A percentile compares a stretch with the other conserved stretches of the same genome.
Evolutionary conservation across 2,797 vertebrate genomes (phyloP).

Genomic region (Sitta carolinensis): DNA sequence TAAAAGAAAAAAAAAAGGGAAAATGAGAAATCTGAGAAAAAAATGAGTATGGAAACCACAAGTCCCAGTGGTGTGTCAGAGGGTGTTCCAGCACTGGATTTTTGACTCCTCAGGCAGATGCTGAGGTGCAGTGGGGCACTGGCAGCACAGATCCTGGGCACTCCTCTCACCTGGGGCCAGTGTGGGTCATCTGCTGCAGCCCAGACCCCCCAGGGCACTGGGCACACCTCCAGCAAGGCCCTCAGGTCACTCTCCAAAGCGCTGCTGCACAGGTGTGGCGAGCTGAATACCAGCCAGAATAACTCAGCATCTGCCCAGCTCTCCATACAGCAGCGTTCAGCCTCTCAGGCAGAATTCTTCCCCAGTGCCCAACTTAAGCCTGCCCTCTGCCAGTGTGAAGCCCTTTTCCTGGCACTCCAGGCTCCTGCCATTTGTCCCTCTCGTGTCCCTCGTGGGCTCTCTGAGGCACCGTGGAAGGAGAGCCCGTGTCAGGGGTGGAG

Average conservation of each 20-base stretch:
- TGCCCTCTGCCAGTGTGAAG: too few relatives aligned
- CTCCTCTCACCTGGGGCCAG: neutral
- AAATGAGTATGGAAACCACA: neutral
- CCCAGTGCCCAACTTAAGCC: accelerated
- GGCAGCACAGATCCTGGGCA: neutral
- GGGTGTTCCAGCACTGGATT: neutral
- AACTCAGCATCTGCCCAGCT: neutral
- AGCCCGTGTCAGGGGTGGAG: accelerated
- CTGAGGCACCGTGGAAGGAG: accelerated
- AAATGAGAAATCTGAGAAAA: neutral
- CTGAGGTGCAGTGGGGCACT: neutral
- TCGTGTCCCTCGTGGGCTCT: neutral
- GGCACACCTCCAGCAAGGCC: neutral
- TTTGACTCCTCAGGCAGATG: neutral
- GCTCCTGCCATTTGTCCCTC: neutral
- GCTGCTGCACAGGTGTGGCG: neutral
- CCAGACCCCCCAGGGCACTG: neutral
- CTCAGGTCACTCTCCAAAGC: neutral
- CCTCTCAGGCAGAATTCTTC: neutral
- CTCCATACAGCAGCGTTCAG: neutral
- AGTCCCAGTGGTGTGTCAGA: neutral
- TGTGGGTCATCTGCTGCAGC: neutral
- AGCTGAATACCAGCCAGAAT: neutral
- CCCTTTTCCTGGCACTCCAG: neutral
- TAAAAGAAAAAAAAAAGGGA: neutral